Evolutionary conservation across 1,140 invertebrate genomes (phyloP).

Genomic region (Colletes gigas): DNA sequence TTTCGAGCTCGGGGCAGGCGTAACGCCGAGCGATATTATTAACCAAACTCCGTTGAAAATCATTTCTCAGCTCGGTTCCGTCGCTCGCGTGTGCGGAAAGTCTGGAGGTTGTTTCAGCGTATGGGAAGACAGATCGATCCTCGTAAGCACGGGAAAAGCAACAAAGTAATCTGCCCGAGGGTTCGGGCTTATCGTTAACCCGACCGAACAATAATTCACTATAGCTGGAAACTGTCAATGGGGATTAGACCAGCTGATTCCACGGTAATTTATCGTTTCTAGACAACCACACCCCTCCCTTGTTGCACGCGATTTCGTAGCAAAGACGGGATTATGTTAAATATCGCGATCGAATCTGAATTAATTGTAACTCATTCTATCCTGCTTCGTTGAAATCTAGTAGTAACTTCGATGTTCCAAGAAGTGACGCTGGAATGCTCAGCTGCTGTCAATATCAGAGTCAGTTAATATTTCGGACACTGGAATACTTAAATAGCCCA

Average conservation of each 20-base stretch:
- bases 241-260: conserved; percentile 28
- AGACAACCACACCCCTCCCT: neutral
- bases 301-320: neutral
- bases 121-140: conserved; percentile 33
- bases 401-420: too few relatives aligned
- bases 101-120: conserved; percentile 6
- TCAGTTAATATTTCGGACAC: too few relatives aligned
- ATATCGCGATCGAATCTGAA: neutral
- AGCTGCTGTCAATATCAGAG: too few relatives aligned
- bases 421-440: too few relatives aligned
- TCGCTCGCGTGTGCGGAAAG: conserved; percentile 10
- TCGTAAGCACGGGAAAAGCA: conserved; percentile 10
- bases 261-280: conserved; percentile 24
- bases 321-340: conserved; percentile 1
- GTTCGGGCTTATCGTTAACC: conserved; percentile 21
- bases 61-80: neutral
- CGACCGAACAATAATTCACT: conserved; percentile 40
- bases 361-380: neutral
- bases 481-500: too few relatives aligned
- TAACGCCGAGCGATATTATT: conserved; percentile 16
- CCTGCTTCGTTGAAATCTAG: too few relatives aligned
- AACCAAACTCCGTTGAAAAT: conserved; percentile 22
- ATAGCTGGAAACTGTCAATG: conserved; percentile 41
- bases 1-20: neutral
- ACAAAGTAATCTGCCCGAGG: conserved; percentile 9